Conservation (phyloP, 2,888 invertebrate species). For the Chrysotoxum bicinctum region DNA sequence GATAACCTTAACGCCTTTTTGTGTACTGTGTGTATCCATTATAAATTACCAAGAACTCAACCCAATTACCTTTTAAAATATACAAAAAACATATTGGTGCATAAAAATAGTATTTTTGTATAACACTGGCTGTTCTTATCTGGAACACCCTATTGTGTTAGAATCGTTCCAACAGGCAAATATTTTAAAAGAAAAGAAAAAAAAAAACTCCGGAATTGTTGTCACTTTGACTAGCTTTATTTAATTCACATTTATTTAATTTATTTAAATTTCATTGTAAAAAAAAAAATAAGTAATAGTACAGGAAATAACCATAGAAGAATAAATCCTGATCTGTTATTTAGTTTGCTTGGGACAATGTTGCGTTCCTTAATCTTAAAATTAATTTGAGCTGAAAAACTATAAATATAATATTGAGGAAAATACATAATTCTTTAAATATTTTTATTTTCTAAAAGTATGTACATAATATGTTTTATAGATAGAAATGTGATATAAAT, state of each 20-base stretch:
- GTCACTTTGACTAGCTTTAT: constrained; percentile 75
- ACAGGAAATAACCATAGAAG: not conserved
- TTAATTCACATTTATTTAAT: constrained; percentile 51
- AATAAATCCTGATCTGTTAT: not conserved
- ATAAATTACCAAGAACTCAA: no score
- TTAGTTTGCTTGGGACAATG: not conserved
- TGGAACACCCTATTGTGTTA: no score
- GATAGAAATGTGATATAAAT: no score
- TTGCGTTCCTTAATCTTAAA: not conserved
- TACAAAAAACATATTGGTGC: no score
- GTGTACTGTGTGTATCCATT: no score
- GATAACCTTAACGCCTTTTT: no score
- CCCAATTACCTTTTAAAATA: no score
- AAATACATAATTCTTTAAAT: no score
- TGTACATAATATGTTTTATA: no score
- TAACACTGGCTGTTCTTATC: no score
- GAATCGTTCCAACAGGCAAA: not conserved
- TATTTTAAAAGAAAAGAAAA: not conserved
- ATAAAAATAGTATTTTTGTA: no score
- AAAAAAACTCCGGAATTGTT: constrained; percentile 43
- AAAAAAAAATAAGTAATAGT: constrained; percentile 28
- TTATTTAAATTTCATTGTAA: not conserved
- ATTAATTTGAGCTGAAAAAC: not conserved
- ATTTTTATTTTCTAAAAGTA: no score
- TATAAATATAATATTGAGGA: not conserved